Evolutionary conservation across 2,113 vertebrate genomes (phyloP).

Genomic region (Otolemur garnettii): DNA sequence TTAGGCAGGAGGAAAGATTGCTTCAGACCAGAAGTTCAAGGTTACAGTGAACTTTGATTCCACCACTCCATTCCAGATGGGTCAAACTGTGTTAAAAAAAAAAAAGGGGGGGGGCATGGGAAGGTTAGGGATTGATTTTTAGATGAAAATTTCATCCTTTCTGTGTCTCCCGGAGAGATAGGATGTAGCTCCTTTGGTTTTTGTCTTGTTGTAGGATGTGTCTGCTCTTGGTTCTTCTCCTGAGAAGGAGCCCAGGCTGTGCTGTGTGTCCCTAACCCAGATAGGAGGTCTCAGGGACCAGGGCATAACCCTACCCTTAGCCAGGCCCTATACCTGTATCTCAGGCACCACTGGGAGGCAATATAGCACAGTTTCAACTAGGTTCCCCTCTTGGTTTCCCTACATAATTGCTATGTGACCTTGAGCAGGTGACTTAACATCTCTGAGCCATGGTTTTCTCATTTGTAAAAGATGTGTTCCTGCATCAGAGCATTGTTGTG

Average conservation of each 20-base stretch:
- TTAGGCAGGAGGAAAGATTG: no score
- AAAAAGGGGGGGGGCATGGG: neutral
- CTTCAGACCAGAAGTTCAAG: no score
- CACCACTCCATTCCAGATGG: no score
- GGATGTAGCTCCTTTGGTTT: neutral
- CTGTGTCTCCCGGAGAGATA: neutral
- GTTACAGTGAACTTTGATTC: no score
- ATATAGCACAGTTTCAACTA: slow-evolving; percentile 70
- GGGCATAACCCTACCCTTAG: neutral
- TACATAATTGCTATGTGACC: slow-evolving; percentile 16
- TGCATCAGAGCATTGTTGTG: neutral
- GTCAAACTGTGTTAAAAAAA: no score
- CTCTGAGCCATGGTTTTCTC: slow-evolving; percentile 46
- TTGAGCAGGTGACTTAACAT: neutral
- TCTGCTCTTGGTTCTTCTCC: neutral
- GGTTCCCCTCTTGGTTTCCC: slow-evolving; percentile 47
- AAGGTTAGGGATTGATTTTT: neutral
- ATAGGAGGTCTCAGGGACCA: neutral
- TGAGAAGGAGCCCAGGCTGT: neutral
- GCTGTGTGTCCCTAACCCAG: neutral
- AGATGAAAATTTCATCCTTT: neutral
- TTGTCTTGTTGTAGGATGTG: neutral
- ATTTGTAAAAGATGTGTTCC: neutral
- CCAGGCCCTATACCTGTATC: neutral
- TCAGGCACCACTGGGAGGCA: slow-evolving; percentile 79